A percentile compares a stretch with the other conserved stretches of the same genome.
phyloP scores from a whole-genome alignment of 2,113 vertebrate genomes.

The Scatophagus argus region DNA sequence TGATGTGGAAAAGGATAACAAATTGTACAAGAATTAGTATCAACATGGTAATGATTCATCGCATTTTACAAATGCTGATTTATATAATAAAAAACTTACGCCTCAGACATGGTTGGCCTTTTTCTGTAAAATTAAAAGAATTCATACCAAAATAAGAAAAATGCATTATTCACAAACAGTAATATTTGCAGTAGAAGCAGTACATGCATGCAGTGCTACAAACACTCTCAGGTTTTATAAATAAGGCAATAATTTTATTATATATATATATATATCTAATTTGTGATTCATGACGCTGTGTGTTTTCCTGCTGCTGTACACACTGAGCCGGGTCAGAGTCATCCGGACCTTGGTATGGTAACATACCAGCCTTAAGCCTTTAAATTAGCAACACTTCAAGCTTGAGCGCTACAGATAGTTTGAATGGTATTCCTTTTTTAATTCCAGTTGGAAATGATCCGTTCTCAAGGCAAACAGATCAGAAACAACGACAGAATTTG shows the following conservation, averaged over 20 bases:
- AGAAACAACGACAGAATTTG: background rate
- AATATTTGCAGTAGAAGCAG: background rate
- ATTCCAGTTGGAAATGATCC: background rate
- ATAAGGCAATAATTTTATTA: background rate
- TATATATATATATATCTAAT: too few species aligned
- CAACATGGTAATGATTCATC: background rate
- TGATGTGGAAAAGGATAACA: background rate
- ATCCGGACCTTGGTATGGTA: constrained; percentile 5
- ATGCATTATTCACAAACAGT: background rate
- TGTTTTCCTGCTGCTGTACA: background rate
- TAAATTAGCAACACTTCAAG: constrained; percentile 31
- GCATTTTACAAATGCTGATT: constrained; percentile 15
- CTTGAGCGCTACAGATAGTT: constrained; percentile 16
- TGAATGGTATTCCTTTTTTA: constrained; percentile 30
- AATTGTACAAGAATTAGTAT: constrained; percentile 2
- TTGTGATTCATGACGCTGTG: background rate
- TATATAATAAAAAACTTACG: constrained; percentile 61
- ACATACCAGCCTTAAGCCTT: constrained; percentile 28
- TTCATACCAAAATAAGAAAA: constrained; percentile 19
- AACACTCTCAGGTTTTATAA: background rate
- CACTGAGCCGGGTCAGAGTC: constrained; percentile 1
- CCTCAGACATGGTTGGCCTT: constrained; percentile 74
- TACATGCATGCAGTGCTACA: background rate
- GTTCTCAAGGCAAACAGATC: background rate
- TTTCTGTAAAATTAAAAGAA: constrained; percentile 29